Percentiles rank a stretch among this genome's conserved stretches.
Evolutionary conservation across 2,888 invertebrate genomes (phyloP).

Genomic region (Thumatha senex): DNA sequence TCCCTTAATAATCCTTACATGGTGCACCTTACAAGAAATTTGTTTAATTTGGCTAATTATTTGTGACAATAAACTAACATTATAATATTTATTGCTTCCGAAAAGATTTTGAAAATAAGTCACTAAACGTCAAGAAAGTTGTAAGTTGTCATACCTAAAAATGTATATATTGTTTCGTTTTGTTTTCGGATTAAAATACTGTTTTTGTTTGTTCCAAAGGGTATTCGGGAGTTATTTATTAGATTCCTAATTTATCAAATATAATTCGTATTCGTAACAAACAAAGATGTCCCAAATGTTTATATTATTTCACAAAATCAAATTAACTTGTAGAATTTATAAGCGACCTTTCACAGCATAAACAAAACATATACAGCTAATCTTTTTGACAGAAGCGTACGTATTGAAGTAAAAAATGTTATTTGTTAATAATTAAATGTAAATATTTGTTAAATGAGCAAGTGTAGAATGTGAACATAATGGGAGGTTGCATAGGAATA

Average conservation of each 20-base stretch:
- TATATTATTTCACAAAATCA: background rate
- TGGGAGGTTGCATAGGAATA: slow-evolving; percentile 95
- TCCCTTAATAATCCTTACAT: background rate
- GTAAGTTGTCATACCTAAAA: background rate
- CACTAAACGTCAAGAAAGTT: background rate
- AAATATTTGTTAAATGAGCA: slow-evolving; percentile 70
- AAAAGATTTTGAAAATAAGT: background rate
- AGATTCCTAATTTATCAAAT: background rate
- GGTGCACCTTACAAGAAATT: background rate
- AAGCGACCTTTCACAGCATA: slow-evolving; percentile 41
- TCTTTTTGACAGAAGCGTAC: slow-evolving; percentile 71
- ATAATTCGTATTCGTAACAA: background rate
- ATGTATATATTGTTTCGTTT: background rate
- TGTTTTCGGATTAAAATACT: background rate
- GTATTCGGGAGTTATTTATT: background rate
- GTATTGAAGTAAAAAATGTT: slow-evolving; percentile 70
- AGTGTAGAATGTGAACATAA: slow-evolving; percentile 85
- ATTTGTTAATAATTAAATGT: slow-evolving; percentile 77
- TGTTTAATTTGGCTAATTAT: background rate
- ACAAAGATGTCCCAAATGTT: background rate
- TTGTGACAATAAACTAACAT: background rate
- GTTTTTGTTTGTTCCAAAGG: background rate
- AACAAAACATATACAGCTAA: slow-evolving; percentile 67
- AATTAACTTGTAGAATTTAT: slow-evolving; percentile 15
- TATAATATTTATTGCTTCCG: background rate